A percentile compares a stretch with the other conserved stretches of the same genome.
Conservation (phyloP, 2,797 vertebrate species). For the Malacoraja senta region DNA sequence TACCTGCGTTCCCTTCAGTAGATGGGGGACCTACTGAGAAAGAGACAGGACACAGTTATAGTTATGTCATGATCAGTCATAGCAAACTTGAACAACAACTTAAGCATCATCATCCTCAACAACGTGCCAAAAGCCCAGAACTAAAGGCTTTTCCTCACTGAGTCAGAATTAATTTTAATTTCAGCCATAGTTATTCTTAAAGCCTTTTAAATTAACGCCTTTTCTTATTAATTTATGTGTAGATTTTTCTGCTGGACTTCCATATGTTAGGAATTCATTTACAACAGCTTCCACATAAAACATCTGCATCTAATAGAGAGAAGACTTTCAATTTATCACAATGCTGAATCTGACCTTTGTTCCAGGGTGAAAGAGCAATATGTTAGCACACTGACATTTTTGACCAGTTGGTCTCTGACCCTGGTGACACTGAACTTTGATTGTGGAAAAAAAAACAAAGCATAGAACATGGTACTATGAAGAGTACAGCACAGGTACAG, state of each 20-base stretch:
- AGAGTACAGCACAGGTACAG: too few relatives aligned
- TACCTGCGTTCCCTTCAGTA: constrained; percentile 91
- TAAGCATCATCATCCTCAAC: background rate
- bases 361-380: constrained; percentile 5
- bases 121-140: background rate
- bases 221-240: background rate
- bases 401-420: constrained; percentile 3
- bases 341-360: background rate
- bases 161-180: background rate
- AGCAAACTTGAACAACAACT: background rate
- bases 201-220: background rate
- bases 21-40: constrained; percentile 83
- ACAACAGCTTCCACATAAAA: constrained; percentile 11
- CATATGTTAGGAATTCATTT: background rate
- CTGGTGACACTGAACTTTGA: background rate
- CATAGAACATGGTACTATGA: background rate
- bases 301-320: background rate
- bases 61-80: background rate
- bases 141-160: background rate
- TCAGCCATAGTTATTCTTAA: background rate
- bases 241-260: background rate
- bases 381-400: background rate
- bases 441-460: background rate
- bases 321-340: background rate
- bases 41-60: constrained; percentile 80